These are phyloP conservation scores for Drosophila takahashii DNA, from an alignment of 1,140 invertebrate species.

Conservation along the genomic window DNA sequence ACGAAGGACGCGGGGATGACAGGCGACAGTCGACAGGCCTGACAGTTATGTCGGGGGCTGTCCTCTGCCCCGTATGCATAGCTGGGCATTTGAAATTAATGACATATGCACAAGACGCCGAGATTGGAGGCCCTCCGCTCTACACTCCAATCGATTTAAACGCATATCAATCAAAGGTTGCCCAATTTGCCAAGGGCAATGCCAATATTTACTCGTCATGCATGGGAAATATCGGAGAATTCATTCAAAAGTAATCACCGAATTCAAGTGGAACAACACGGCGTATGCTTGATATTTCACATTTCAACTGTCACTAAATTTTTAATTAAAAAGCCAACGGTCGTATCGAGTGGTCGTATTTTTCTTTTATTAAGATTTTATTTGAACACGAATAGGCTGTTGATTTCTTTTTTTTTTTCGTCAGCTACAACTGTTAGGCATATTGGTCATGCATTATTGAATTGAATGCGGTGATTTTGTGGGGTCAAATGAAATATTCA, in stretches of 20 bases:
- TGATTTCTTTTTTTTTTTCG: slow-evolving; percentile 3
- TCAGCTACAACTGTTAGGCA: slow-evolving; percentile 8
- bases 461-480: slow-evolving; percentile 18
- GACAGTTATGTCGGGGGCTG: slow-evolving; percentile 31
- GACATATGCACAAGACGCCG: slow-evolving; percentile 47
- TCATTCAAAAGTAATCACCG: slow-evolving; percentile 28
- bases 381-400: slow-evolving; percentile 16
- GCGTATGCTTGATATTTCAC: slow-evolving; percentile 68
- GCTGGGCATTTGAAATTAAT: slow-evolving; percentile 70
- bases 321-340: slow-evolving; percentile 60
- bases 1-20: slow-evolving; percentile 34
- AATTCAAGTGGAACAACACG: slow-evolving; percentile 30
- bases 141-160: slow-evolving; percentile 56
- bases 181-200: slow-evolving; percentile 50
- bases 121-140: slow-evolving; percentile 1
- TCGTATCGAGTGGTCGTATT: slow-evolving; percentile 10
- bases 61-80: slow-evolving; percentile 8
- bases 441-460: slow-evolving; percentile 38
- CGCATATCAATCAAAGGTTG: slow-evolving; percentile 67
- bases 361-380: slow-evolving; percentile 16
- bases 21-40: slow-evolving; percentile 24
- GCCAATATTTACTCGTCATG: slow-evolving; percentile 63
- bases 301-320: slow-evolving; percentile 45
- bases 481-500: slow-evolving; percentile 30
- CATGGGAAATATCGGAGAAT: slow-evolving; percentile 48